phyloP scores from a whole-genome alignment of 2,888 invertebrate genomes.

The Hermaeophaga mercurialis region DNA sequence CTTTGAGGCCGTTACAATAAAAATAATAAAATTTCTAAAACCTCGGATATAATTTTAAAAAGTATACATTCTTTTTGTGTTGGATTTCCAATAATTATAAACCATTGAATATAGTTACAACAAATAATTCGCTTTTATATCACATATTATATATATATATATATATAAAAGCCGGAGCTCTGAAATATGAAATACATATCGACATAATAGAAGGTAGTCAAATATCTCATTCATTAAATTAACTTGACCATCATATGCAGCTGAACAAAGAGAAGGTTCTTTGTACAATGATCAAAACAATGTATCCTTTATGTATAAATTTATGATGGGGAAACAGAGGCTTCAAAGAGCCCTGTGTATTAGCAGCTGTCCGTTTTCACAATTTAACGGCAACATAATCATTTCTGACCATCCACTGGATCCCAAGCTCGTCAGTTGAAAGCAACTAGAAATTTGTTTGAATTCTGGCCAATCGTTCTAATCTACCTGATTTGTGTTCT shows the following conservation, averaged over 20 bases:
- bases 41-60: too few species aligned
- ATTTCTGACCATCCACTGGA: background rate
- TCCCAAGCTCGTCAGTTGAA: background rate
- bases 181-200: too few species aligned
- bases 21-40: too few species aligned
- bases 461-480: background rate
- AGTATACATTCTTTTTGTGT: too few species aligned
- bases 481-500: background rate
- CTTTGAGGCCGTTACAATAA: too few species aligned
- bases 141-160: too few species aligned
- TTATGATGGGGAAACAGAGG: background rate
- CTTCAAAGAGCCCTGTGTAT: background rate
- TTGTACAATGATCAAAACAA: background rate
- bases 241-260: background rate
- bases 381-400: constrained; percentile 2
- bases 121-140: too few species aligned
- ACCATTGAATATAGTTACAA: too few species aligned
- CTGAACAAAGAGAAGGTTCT: background rate
- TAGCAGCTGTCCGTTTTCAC: constrained; percentile 4
- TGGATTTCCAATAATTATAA: too few species aligned
- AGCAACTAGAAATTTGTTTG: background rate
- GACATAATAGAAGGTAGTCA: too few species aligned
- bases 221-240: background rate
- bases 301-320: background rate
- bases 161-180: too few species aligned